Evolutionary conservation across 2,113 vertebrate species (phyloP).

Genomic region (Tragelaphus imberbis): DNA sequence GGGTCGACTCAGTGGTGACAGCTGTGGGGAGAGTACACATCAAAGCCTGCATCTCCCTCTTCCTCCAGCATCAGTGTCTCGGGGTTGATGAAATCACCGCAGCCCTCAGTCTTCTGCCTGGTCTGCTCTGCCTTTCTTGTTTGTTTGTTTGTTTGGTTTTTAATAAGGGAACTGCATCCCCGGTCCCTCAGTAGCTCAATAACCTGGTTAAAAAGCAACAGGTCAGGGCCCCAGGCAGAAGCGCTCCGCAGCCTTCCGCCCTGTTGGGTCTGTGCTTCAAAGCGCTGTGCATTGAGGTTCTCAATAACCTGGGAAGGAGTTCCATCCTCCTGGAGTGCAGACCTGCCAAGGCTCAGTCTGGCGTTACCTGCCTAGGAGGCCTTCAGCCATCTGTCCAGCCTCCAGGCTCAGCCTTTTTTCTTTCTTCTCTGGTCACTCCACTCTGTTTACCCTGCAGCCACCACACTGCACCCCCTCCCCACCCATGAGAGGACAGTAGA

Average conservation of each 20-base stretch:
- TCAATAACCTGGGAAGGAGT: neutral
- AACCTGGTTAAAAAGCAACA: neutral
- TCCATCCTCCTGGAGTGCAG: neutral
- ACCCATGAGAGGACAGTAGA: neutral
- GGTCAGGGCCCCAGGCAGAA: neutral
- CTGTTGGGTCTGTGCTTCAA: neutral
- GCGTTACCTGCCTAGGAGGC: neutral
- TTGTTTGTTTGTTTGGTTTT: neutral
- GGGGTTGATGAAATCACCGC: rapidly evolving
- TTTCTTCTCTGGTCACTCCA: neutral
- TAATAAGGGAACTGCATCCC: neutral
- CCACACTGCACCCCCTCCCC: neutral
- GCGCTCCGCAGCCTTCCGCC: rapidly evolving
- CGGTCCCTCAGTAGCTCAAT: neutral
- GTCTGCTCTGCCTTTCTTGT: neutral
- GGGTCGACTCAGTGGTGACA: rapidly evolving
- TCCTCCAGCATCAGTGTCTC: slow-evolving; percentile 9
- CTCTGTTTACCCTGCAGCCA: too few species aligned
- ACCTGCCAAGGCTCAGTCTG: rapidly evolving
- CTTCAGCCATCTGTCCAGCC: neutral
- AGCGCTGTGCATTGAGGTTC: rapidly evolving
- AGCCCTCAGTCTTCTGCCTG: neutral
- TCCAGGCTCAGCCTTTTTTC: neutral
- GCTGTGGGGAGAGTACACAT: neutral
- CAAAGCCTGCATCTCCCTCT: neutral